Percentiles rank a stretch among this genome's conserved stretches.
Evolutionary conservation across 1,140 invertebrate genomes (phyloP).

Genomic region (Pteromalus puparum): DNA sequence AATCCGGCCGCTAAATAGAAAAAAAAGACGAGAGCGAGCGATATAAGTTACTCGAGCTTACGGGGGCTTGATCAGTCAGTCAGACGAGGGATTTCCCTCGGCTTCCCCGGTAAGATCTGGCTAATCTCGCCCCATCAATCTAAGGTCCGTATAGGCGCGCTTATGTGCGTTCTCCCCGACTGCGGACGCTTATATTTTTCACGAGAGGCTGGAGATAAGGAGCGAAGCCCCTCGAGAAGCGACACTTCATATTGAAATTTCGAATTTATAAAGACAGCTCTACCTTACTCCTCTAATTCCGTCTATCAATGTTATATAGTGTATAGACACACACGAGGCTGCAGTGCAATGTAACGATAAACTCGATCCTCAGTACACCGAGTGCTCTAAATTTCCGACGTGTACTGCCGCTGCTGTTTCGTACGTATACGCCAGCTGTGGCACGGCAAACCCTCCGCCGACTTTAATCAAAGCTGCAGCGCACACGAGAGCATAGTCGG

Average conservation of each 20-base stretch:
- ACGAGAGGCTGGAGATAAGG: conserved; percentile 43
- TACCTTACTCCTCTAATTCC: no score
- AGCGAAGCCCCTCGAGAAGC: conserved; percentile 9
- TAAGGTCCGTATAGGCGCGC: conserved; percentile 59
- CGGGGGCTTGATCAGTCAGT: conserved; percentile 59
- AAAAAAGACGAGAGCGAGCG: conserved; percentile 50
- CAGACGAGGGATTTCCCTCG: conserved; percentile 63
- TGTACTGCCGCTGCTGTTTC: background rate
- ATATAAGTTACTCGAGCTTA: conserved; percentile 51
- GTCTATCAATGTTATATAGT: no score
- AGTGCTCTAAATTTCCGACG: background rate
- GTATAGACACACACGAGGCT: no score
- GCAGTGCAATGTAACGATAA: no score
- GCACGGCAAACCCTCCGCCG: conserved; percentile 27
- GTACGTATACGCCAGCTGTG: conserved; percentile 58
- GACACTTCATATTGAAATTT: conserved; percentile 3
- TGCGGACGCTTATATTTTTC: conserved; percentile 51
- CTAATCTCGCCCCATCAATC: conserved; percentile 71
- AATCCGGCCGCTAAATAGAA: conserved; percentile 49
- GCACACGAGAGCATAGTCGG: conserved; percentile 36
- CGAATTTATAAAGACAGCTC: background rate
- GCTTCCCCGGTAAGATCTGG: conserved; percentile 61
- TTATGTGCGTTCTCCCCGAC: conserved; percentile 47
- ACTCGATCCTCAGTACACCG: background rate
- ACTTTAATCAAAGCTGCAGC: conserved; percentile 62